Evolutionary conservation across 2,797 vertebrate genomes (phyloP), one percentile per base, ranked within the genome.

Genomic region (Silurus lanzhouensis): DNA sequence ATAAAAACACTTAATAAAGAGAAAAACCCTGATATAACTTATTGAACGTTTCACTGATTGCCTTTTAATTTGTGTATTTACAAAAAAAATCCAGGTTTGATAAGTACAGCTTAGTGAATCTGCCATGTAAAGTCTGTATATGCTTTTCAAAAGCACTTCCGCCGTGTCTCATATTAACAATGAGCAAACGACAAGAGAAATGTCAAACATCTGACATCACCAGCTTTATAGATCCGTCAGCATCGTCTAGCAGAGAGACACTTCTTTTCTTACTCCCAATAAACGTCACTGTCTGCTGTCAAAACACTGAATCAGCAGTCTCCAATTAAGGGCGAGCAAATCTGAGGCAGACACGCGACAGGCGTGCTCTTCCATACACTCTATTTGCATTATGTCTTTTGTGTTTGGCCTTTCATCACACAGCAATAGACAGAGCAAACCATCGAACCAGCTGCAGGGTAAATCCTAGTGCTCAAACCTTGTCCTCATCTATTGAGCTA

Each of bases 391-490:
- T 92, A 88, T 87, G 89, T 90, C 94, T 94, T 94, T 90, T 91
- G 92, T 93, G 91, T 55, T 83, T 31, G 89, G 89, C 92, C 94
- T 98, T 96, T 98, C 97, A 97, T 94, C 97, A 94, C 90, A 89
- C 90, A 86, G 94, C 93, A 96, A 97, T 97, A 96, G 93, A 92
- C 75, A 91, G 90, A 90, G 91, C 83, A 94, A 93, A 94, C 92
- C 91, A 87, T 92, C 93, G 88, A 91, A 88, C 93, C 96, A 97
- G 97, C 96, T 97, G 97, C 93, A 91, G 86, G 88, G 94, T 95
- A 98, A 98, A 98, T 98, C 97, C 96, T 88, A 95, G 93, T 93
- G 92, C 95, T 96, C 96, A 98, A 99, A 98, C 92, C 96, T 77
- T 85, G 92, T 89, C 74, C 86, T 86, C 87, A 44, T 84, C 93